These are phyloP conservation scores for Tachuris rubrigastra DNA, from an alignment of 2,113 vertebrate species.

Conservation along the genomic window DNA sequence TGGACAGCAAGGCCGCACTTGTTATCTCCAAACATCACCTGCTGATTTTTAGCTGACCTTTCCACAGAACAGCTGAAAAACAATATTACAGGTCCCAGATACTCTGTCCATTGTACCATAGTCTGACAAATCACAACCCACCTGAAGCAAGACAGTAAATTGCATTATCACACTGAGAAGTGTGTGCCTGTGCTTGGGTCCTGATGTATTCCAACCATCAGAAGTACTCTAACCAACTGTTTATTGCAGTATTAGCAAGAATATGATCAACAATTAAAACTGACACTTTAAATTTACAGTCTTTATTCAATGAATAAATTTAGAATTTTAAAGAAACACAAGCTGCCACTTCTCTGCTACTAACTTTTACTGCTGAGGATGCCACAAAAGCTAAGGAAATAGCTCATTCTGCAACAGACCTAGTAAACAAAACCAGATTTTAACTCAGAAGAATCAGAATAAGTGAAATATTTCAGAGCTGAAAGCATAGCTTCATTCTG, in stretches of 20 bases:
- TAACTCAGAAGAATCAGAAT: background rate
- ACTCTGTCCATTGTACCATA: background rate
- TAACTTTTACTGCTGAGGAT: background rate
- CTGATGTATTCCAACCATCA: background rate
- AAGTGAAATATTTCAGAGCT: background rate
- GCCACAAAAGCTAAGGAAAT: background rate
- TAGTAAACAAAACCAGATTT: background rate
- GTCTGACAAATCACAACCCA: constrained; percentile 17
- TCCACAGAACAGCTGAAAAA: background rate
- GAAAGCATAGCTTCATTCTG: background rate
- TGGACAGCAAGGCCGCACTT: background rate
- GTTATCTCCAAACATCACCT: background rate
- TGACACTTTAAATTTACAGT: background rate
- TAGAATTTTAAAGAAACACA: background rate
- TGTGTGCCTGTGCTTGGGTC: accelerated
- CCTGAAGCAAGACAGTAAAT: background rate
- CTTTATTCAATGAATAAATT: background rate
- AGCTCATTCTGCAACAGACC: background rate
- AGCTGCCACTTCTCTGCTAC: background rate
- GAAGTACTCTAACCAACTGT: background rate
- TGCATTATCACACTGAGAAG: background rate
- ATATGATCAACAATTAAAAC: background rate
- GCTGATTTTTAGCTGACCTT: background rate
- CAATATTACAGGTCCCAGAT: background rate
- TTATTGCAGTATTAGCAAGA: background rate